Evolutionary conservation across 2,797 vertebrate species (phyloP).

Genomic region (Strix occidentalis): DNA sequence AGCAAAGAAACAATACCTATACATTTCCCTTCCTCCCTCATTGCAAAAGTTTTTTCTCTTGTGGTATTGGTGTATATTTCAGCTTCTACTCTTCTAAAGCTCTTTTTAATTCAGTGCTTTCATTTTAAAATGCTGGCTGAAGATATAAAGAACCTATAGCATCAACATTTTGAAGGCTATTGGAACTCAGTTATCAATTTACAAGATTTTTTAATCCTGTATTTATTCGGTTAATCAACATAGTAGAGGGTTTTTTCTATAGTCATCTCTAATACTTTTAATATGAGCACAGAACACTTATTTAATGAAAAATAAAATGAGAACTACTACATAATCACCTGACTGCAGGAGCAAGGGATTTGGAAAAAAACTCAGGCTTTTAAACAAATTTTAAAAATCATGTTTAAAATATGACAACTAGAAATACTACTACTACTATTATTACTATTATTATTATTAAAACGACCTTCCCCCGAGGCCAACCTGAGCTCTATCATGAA

Average conservation of each 20-base stretch:
- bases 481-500: fast-evolving
- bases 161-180: neutral
- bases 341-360: neutral
- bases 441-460: too few species aligned
- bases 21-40: neutral
- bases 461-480: neutral
- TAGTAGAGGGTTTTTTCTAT: neutral
- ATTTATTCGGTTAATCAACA: constrained; percentile 13
- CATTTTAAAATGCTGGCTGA: neutral
- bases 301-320: neutral
- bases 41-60: neutral
- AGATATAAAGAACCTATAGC: neutral
- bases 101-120: constrained; percentile 29
- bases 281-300: neutral
- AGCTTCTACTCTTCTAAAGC: neutral
- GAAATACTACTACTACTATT: too few species aligned
- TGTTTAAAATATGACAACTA: neutral
- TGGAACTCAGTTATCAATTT: neutral
- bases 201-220: neutral
- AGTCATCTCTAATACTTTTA: neutral
- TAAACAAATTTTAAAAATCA: fast-evolving
- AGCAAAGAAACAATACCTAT: neutral
- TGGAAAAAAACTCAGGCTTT: neutral
- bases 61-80: neutral
- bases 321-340: neutral